Evolutionary conservation across 64 coral and sea anemone species (phyloP).

Genomic region (Anthopleura sola): DNA sequence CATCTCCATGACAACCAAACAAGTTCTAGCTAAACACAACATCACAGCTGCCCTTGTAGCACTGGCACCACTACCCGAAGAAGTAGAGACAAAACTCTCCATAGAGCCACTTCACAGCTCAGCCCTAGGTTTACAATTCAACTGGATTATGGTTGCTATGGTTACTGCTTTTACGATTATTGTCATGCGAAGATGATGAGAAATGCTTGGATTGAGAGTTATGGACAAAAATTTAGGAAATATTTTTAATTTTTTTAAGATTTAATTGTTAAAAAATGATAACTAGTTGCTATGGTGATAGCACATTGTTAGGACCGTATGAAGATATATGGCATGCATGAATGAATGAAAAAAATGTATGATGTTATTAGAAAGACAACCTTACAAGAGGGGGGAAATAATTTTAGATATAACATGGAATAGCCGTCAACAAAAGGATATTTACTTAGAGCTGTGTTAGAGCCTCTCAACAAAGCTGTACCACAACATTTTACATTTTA

Average conservation of each 20-base stretch:
- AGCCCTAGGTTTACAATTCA: background rate
- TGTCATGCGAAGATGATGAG: background rate
- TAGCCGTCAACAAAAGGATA: no score
- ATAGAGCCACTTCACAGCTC: background rate
- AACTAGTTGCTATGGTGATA: background rate
- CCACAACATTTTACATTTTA: no score
- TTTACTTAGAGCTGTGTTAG: no score
- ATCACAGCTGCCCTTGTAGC: constrained; percentile 74
- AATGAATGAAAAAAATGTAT: no score
- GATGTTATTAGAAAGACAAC: no score
- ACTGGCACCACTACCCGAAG: constrained; percentile 55
- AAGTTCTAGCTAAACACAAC: constrained; percentile 50
- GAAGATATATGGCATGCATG: no score
- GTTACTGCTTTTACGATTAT: background rate
- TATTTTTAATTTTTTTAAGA: background rate
- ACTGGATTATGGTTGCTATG: constrained; percentile 43
- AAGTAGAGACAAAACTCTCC: constrained; percentile 36
- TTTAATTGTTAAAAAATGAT: background rate
- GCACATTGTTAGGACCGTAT: no score
- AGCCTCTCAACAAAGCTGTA: no score
- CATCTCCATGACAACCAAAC: background rate
- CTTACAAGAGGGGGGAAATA: no score
- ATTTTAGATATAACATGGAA: no score
- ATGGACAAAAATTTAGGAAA: background rate
- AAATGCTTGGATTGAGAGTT: background rate